Evolutionary conservation across 2,113 vertebrate species (phyloP).

Genomic region (Oncorhynchus tshawytscha): DNA sequence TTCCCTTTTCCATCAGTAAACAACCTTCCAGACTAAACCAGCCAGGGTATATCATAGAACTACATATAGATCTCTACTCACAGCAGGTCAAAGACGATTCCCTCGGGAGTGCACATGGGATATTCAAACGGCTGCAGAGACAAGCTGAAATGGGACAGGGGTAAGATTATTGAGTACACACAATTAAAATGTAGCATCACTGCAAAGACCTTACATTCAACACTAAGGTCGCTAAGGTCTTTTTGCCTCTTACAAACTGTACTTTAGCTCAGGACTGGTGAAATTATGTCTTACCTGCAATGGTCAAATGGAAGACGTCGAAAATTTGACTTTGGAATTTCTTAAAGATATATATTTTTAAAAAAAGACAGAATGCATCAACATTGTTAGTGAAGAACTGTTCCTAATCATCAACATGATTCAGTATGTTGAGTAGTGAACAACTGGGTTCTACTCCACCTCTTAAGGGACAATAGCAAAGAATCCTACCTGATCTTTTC

Average conservation of each 20-base stretch:
- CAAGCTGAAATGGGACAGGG: conserved; percentile 72
- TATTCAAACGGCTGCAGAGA: conserved; percentile 95
- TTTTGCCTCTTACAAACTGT: background rate
- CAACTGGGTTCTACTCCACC: background rate
- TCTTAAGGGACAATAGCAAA: background rate
- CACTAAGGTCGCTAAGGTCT: background rate
- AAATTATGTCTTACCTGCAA: conserved; percentile 83
- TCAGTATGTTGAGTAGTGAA: background rate
- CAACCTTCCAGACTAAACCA: background rate
- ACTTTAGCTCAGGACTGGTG: background rate
- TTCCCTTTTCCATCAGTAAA: background rate
- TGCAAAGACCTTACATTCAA: background rate
- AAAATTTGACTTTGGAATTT: conserved; percentile 86
- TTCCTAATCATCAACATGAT: background rate
- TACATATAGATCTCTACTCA: conserved; percentile 66
- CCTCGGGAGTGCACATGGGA: conserved; percentile 90
- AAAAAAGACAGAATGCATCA: background rate
- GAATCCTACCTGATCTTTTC: conserved; percentile 81
- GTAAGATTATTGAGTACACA: background rate
- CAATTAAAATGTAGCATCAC: background rate
- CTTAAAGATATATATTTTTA: conserved; percentile 57
- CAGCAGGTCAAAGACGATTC: conserved; percentile 92
- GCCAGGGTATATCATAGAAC: background rate
- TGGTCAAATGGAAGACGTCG: conserved; percentile 93
- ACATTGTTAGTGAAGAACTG: too few relatives aligned